Conservation (phyloP, 2,888 invertebrate genomes). For the Synanthedon myopaeformis region DNA sequence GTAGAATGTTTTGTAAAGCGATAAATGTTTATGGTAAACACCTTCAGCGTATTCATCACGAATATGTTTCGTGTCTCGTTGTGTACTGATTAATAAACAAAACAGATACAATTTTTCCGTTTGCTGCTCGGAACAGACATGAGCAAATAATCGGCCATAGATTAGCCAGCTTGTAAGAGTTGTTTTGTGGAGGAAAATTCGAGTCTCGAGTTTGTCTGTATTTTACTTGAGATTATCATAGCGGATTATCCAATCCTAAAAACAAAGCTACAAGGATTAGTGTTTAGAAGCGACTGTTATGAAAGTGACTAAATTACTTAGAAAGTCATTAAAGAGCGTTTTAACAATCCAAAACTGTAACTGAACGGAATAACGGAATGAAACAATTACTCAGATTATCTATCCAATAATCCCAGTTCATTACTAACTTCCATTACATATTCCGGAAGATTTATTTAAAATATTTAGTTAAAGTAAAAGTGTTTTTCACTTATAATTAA, state of each 20-base stretch:
- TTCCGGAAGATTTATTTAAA: too few relatives aligned
- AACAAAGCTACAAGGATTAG: neutral
- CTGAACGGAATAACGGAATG: too few relatives aligned
- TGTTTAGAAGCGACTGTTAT: too few relatives aligned
- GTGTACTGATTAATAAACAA: neutral
- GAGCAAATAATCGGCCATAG: neutral
- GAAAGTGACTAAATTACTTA: too few relatives aligned
- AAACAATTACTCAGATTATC: too few relatives aligned
- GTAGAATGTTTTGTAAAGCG: slow-evolving; percentile 4
- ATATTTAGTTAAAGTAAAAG: too few relatives aligned
- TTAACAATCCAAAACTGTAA: too few relatives aligned
- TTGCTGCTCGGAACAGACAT: neutral
- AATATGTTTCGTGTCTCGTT: neutral
- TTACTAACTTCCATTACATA: too few relatives aligned
- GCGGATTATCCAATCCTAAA: slow-evolving; percentile 1
- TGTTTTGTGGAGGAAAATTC: slow-evolving; percentile 1
- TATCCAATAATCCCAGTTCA: too few relatives aligned
- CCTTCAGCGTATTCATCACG: neutral
- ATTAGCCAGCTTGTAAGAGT: neutral
- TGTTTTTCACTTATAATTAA: too few relatives aligned
- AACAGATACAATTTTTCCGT: neutral
- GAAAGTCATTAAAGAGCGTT: too few relatives aligned
- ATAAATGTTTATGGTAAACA: neutral
- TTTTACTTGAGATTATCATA: slow-evolving; percentile 1
- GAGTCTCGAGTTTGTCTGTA: slow-evolving; percentile 1